Evolutionary conservation across 2,888 invertebrate genomes (phyloP).

Genomic region (Cryptocephalus primarius): DNA sequence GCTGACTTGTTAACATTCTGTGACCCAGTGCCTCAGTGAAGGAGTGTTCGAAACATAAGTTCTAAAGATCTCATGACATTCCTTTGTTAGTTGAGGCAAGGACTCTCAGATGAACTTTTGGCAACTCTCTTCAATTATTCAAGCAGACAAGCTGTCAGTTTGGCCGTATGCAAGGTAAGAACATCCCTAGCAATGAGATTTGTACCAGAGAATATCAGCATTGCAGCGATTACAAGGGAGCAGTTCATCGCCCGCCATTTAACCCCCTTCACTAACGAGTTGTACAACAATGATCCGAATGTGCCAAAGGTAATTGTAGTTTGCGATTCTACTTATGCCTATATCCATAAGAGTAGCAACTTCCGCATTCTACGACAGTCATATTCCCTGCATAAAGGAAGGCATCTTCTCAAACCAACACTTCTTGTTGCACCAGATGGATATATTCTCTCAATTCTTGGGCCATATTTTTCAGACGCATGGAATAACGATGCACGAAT

Average conservation of each 20-base stretch:
- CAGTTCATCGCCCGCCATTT: constrained; percentile 4
- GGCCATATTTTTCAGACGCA: constrained; percentile 4
- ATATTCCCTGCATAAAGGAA: constrained; percentile 1
- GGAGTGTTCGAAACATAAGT: not conserved
- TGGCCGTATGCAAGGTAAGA: constrained; percentile 2
- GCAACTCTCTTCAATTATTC: not conserved
- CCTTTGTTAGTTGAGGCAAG: constrained; percentile 1
- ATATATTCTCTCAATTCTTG: constrained; percentile 3
- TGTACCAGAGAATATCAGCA: constrained; percentile 5
- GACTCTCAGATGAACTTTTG: constrained; percentile 1
- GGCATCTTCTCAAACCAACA: constrained; percentile 4
- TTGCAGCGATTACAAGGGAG: constrained; percentile 4
- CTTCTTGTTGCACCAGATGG: constrained; percentile 4
- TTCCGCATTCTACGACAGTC: constrained; percentile 1
- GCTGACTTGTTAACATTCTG: constrained; percentile 2
- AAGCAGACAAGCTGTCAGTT: constrained; percentile 1
- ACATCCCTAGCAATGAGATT: constrained; percentile 1
- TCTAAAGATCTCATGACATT: constrained; percentile 1
- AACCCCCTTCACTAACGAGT: not conserved
- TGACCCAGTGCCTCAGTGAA: not conserved
- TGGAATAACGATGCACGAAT: constrained; percentile 5
- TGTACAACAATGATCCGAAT: constrained; percentile 2
- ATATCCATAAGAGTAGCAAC: constrained; percentile 3
- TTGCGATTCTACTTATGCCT: constrained; percentile 1
- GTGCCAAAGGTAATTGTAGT: constrained; percentile 2